Evolutionary conservation across 2,113 vertebrate species (phyloP).

Genomic region (Neotragus pygmaeus): DNA sequence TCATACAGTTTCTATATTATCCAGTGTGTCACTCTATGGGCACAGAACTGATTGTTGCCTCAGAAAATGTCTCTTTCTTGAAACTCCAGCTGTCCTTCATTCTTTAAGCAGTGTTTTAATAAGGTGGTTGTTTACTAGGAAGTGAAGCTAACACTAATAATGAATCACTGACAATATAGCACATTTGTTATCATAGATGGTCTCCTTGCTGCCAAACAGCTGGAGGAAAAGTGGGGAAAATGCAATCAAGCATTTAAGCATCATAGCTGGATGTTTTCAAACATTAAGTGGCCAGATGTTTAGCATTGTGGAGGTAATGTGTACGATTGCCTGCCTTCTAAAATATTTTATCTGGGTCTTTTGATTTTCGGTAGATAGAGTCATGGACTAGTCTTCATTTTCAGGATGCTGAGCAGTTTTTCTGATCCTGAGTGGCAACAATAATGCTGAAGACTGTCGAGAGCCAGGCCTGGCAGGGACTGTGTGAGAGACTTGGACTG

Average conservation of each 20-base stretch:
- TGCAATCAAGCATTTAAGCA: slow-evolving; percentile 56
- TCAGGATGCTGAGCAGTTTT: slow-evolving; percentile 1
- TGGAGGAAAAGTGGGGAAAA: slow-evolving; percentile 35
- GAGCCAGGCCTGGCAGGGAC: background rate
- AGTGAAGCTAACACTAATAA: slow-evolving; percentile 54
- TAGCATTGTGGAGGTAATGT: slow-evolving; percentile 38
- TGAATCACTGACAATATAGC: background rate
- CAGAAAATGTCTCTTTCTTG: slow-evolving; percentile 61
- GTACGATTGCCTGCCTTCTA: slow-evolving; percentile 39
- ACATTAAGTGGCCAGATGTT: slow-evolving; percentile 63
- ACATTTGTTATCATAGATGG: background rate
- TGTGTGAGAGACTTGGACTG: background rate
- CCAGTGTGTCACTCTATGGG: slow-evolving; percentile 17
- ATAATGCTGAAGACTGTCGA: background rate
- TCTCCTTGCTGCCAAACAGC: slow-evolving; percentile 48
- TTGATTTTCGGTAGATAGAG: background rate
- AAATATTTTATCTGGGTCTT: slow-evolving; percentile 40
- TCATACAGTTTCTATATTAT: slow-evolving; percentile 43
- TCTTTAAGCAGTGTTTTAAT: slow-evolving; percentile 60
- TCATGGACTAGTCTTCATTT: slow-evolving; percentile 22
- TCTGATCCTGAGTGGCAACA: background rate
- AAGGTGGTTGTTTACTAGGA: slow-evolving; percentile 59
- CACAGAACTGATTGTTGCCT: slow-evolving; percentile 49
- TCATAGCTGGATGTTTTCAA: slow-evolving; percentile 54
- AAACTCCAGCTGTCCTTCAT: slow-evolving; percentile 68